Base-by-base conservation (phyloP, 2,113 vertebrate species). In the Micronycteris hirsuta region DNA sequence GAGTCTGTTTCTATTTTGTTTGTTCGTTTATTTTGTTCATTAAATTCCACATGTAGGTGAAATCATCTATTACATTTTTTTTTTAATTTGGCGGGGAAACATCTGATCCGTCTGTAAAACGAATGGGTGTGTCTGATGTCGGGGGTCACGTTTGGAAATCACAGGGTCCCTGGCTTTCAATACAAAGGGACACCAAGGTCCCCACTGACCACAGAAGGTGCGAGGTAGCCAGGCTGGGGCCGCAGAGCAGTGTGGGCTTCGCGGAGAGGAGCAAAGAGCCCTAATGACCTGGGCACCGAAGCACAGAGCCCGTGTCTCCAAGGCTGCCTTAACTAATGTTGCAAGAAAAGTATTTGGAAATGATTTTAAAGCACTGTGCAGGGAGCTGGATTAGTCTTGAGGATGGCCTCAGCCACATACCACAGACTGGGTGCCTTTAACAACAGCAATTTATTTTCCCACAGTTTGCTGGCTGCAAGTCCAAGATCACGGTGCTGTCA, bases 341-440 rank as follows among this genome's bases (percentile, higher is more conserved):
- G 5, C 47, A 8, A 16, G 56, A 82, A 77, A 80, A 58, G 78
- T 47, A 38, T 19, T 31, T 6, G 10, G 31, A 38, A 56, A 47
- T 24, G 47, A 13, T 31, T 52, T 20, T 41, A 49, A 78, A 83
- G 33, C 20, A 82, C 65, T 78, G 28, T 49, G 8, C 15, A 90
- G 68, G 19, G 65, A 36, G 2, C n/a, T 43, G 2, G 13, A 28
- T n/a, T 36, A 45, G 33, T 47, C 83, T 63, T 28, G 31, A 31
- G 61, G 61, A 31, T 63, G 26, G 26, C 61, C 22, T 26, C 4
- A 26, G 56, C 56, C 26, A 58, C 22, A 26, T 26, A 26, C 24
- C 22, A 26, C 56, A 58, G 24, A 58, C 24, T n/a, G 15, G 15
- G 47, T 0, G 1, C 56, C 6, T 33, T 8, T 1, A 3, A 14